Evolutionary conservation across 2,888 invertebrate species (phyloP).

Genomic region (Euphydryas editha): DNA sequence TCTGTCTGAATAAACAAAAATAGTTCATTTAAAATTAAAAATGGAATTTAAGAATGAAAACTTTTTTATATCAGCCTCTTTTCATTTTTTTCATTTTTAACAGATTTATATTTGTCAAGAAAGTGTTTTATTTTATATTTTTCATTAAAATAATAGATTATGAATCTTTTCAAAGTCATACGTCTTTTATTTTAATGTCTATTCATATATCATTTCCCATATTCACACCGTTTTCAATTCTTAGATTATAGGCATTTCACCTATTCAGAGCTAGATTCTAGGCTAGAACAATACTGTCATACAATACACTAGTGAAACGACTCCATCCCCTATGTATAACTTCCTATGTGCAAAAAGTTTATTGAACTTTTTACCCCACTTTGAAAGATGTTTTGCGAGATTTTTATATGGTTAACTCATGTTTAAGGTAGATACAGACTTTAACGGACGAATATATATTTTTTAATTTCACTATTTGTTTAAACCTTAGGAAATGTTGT

Average conservation of each 20-base stretch:
- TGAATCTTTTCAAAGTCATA: neutral
- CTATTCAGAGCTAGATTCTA: conserved; percentile 22
- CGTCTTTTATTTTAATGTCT: neutral
- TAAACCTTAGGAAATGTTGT: neutral
- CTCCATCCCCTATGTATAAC: conserved; percentile 37
- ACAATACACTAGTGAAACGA: conserved; percentile 25
- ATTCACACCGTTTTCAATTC: conserved; percentile 32
- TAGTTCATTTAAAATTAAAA: no score
- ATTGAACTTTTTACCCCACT: conserved; percentile 43
- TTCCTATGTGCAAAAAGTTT: conserved; percentile 40
- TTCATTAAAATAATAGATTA: neutral
- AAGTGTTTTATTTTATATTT: neutral
- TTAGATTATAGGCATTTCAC: conserved; percentile 27
- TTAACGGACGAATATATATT: neutral
- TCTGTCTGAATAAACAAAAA: no score
- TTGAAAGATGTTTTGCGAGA: conserved; percentile 26
- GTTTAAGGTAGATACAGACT: conserved; percentile 23
- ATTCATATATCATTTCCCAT: conserved; percentile 17
- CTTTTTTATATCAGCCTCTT: no score
- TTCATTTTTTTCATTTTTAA: no score
- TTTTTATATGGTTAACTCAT: conserved; percentile 33
- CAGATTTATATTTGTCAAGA: no score
- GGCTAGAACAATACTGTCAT: conserved; percentile 25
- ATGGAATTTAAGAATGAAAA: no score
- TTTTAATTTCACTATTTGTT: neutral